These are phyloP conservation scores for Anguilla rostrata DNA, from an alignment of 2,113 vertebrate species.

Conservation along the genomic window DNA sequence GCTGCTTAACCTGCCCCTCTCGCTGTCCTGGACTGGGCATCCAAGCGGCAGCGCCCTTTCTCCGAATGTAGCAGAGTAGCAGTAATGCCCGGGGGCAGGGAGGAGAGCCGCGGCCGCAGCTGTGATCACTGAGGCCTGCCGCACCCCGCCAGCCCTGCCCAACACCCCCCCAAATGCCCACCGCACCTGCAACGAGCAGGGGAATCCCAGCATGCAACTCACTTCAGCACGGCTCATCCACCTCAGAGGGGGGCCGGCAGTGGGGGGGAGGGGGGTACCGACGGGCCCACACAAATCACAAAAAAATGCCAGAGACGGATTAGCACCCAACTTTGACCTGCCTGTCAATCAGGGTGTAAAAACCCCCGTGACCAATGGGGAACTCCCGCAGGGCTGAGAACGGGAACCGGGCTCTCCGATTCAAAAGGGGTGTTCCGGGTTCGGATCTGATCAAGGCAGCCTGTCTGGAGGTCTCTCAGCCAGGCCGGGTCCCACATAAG, in stretches of 20 bases:
- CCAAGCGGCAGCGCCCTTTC: constrained; percentile 56
- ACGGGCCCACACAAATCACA: background rate
- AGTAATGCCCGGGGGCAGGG: constrained; percentile 58
- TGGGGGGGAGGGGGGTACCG: no score
- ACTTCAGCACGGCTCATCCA: background rate
- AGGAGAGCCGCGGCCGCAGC: constrained; percentile 43
- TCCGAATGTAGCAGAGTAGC: constrained; percentile 60
- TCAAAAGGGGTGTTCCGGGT: no score
- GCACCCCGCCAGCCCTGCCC: constrained; percentile 5
- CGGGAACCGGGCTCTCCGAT: no score
- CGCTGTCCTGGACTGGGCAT: constrained; percentile 42
- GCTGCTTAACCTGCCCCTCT: constrained; percentile 38
- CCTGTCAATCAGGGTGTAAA: background rate
- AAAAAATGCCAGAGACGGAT: background rate
- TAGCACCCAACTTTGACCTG: background rate
- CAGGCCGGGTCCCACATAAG: no score
- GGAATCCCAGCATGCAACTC: background rate
- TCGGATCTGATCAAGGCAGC: no score
- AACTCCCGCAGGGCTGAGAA: no score
- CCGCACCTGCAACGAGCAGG: background rate
- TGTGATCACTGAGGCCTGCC: constrained; percentile 59
- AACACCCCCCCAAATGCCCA: no score
- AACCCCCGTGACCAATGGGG: no score
- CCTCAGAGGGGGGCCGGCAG: background rate
- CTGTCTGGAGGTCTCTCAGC: no score